phyloP scores from a whole-genome alignment of 2,797 vertebrate species.

The Dendrocincla fuliginosa region DNA sequence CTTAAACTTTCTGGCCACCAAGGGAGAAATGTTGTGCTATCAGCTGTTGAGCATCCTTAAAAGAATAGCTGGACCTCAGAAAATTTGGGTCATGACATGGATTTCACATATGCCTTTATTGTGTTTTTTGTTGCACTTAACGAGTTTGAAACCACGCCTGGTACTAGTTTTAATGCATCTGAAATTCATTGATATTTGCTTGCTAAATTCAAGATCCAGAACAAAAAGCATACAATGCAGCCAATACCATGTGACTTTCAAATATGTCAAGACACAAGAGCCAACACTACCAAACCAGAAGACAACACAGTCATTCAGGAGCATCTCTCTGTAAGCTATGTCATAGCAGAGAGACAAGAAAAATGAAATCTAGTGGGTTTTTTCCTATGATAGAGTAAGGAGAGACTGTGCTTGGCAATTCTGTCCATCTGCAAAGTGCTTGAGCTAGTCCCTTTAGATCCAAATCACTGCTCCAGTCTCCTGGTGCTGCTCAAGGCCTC shows the following conservation, averaged over 20 bases:
- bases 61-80: background rate
- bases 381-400: background rate
- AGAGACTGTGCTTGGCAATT: background rate
- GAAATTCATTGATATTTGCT: background rate
- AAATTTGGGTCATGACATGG: background rate
- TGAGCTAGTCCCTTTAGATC: background rate
- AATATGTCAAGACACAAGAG: background rate
- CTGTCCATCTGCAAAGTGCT: background rate
- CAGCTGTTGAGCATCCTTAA: background rate
- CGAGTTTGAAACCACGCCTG: background rate
- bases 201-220: background rate
- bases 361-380: background rate
- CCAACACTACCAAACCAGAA: background rate
- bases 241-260: background rate
- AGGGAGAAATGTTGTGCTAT: background rate
- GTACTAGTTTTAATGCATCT: background rate
- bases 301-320: background rate
- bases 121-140: background rate
- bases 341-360: background rate
- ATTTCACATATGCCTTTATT: background rate
- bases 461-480: background rate
- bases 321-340: background rate
- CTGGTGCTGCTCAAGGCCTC: too few relatives aligned
- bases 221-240: background rate
- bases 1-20: background rate